These are phyloP conservation scores for Exaiptasia diaphana DNA, from an alignment of 64 coral and sea anemone genomes.

Conservation along the genomic window DNA sequence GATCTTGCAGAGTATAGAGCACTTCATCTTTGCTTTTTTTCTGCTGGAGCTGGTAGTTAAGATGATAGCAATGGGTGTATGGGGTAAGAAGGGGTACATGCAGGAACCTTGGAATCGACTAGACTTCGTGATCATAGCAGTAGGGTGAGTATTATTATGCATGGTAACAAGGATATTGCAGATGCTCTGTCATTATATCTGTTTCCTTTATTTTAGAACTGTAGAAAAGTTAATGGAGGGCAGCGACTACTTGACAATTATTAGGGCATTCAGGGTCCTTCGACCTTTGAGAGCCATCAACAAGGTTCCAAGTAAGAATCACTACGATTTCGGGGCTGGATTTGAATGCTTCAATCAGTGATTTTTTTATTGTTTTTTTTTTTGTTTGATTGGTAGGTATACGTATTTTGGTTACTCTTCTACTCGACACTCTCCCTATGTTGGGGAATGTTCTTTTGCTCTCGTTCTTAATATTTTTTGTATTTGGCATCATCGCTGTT, in stretches of 20 bases:
- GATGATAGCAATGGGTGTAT: slow-evolving; percentile 88
- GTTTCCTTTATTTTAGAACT: slow-evolving; percentile 24
- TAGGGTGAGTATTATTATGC: slow-evolving; percentile 80
- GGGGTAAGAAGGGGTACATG: slow-evolving; percentile 82
- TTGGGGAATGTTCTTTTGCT: slow-evolving; percentile 79
- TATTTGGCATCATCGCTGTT: slow-evolving; percentile 87
- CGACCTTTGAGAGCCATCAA: slow-evolving; percentile 94
- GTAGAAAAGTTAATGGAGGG: slow-evolving; percentile 69
- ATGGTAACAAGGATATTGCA: neutral
- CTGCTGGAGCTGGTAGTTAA: slow-evolving; percentile 90
- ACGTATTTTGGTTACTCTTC: slow-evolving; percentile 75
- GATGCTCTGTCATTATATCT: neutral
- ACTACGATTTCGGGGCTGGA: no score
- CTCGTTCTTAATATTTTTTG: slow-evolving; percentile 86
- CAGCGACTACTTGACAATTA: slow-evolving; percentile 70
- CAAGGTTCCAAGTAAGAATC: slow-evolving; percentile 93
- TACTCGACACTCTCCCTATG: slow-evolving; percentile 84
- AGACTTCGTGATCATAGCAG: slow-evolving; percentile 79
- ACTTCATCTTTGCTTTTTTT: slow-evolving; percentile 83
- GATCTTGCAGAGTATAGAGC: slow-evolving; percentile 66
- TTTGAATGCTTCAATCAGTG: no score
- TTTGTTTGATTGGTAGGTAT: slow-evolving; percentile 47
- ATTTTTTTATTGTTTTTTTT: neutral
- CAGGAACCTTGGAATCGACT: slow-evolving; percentile 90
- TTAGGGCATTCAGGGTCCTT: slow-evolving; percentile 89